Percentiles rank a stretch among this genome's conserved stretches.
phyloP scores from a whole-genome alignment of 2,797 vertebrate genomes.

The Pogoniulus pusillus region DNA sequence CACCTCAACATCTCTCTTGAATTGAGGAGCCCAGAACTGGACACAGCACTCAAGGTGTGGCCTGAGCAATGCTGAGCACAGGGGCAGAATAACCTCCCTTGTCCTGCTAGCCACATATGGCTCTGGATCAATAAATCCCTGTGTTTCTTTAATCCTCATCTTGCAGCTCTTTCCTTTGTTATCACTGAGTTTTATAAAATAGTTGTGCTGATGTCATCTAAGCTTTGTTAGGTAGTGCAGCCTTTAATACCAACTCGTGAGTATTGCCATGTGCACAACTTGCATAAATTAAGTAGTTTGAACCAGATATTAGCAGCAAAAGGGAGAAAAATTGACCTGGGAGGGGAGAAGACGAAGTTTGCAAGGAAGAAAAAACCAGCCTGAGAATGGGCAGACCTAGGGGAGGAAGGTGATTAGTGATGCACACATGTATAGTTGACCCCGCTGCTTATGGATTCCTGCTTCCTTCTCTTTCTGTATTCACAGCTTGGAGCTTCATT shows the following conservation, averaged over 20 bases:
- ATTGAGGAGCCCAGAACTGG: too few species aligned
- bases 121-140: not conserved
- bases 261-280: not conserved
- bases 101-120: too few species aligned
- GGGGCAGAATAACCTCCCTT: too few species aligned
- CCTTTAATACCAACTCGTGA: not conserved
- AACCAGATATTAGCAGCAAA: not conserved
- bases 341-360: not conserved
- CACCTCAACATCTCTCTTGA: too few species aligned
- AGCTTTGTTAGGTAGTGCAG: not conserved
- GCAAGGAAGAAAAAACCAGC: not conserved
- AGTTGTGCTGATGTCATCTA: not conserved
- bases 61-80: too few species aligned
- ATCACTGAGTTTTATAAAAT: not conserved
- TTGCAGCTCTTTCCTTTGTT: not conserved
- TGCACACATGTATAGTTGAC: not conserved
- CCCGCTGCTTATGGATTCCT: not conserved
- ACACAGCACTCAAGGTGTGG: too few species aligned
- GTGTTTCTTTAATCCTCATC: not conserved
- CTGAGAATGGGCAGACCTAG: not conserved
- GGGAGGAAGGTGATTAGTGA: not conserved
- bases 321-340: not conserved
- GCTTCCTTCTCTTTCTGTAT: not conserved
- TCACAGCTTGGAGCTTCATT: not conserved
- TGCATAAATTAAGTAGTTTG: not conserved